A percentile compares a stretch with the other conserved stretches of the same genome.
phyloP scores from a whole-genome alignment of 2,888 invertebrate genomes.

The Chaetogeoica ovagalla region DNA sequence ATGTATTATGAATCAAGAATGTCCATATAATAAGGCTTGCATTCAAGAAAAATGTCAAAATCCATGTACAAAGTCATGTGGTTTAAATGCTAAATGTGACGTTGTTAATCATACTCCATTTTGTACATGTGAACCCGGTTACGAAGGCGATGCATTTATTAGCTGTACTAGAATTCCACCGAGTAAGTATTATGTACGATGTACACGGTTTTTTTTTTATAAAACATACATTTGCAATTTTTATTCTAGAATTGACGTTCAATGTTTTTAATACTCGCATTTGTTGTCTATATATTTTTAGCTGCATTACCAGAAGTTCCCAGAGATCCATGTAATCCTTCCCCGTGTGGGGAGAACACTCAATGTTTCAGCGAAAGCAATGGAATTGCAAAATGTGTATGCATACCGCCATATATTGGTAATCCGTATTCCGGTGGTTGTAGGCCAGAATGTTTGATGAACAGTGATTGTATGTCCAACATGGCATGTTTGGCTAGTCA shows the following conservation, averaged over 20 bases:
- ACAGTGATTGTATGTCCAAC: slow-evolving; percentile 77
- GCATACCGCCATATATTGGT: slow-evolving; percentile 84
- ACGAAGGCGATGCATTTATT: slow-evolving; percentile 81
- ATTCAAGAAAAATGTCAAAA: slow-evolving; percentile 79
- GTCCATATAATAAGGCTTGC: slow-evolving; percentile 76
- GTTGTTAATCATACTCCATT: slow-evolving; percentile 79
- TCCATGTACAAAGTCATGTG: slow-evolving; percentile 79
- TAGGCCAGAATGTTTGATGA: slow-evolving; percentile 80
- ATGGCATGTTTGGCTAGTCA: slow-evolving; percentile 81
- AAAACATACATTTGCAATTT: neutral
- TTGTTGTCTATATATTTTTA: slow-evolving; percentile 40
- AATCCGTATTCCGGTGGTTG: slow-evolving; percentile 85
- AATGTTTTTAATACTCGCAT: neutral
- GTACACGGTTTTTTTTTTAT: neutral
- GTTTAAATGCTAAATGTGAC: slow-evolving; percentile 76
- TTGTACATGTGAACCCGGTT: slow-evolving; percentile 77
- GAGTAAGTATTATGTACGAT: slow-evolving; percentile 57
- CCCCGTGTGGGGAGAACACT: slow-evolving; percentile 84
- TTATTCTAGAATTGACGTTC: neutral
- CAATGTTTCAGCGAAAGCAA: slow-evolving; percentile 70
- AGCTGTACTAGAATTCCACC: slow-evolving; percentile 70
- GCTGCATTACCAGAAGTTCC: slow-evolving; percentile 57
- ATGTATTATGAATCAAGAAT: slow-evolving; percentile 81
- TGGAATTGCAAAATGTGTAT: slow-evolving; percentile 74
- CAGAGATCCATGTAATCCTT: slow-evolving; percentile 72